Evolutionary conservation across 2,888 invertebrate species (phyloP).

Genomic region (Apamea epomidion): DNA sequence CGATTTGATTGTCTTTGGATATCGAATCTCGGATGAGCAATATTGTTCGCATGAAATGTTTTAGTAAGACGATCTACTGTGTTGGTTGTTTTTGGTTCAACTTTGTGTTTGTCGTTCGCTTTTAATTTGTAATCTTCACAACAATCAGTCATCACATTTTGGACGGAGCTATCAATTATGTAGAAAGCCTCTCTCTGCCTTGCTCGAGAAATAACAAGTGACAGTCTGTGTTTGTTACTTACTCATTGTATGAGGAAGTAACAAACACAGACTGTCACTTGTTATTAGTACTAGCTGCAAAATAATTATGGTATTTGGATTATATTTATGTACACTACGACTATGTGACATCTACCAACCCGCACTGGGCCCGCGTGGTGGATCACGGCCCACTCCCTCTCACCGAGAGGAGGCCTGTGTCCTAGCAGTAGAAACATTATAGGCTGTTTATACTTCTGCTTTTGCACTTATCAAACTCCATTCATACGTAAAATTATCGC

Average conservation of each 20-base stretch:
- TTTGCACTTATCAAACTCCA: not conserved
- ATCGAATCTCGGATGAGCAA: constrained; percentile 46
- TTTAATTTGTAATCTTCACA: not conserved
- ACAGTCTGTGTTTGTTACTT: not conserved
- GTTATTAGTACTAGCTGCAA: too few species aligned
- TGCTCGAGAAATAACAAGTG: not conserved
- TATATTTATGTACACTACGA: not conserved
- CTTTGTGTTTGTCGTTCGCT: not conserved
- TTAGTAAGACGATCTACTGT: not conserved
- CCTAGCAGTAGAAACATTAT: too few species aligned
- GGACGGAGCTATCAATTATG: not conserved
- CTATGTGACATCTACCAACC: not conserved
- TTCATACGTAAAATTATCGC: not conserved
- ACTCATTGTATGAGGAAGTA: too few species aligned
- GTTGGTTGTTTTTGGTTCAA: not conserved
- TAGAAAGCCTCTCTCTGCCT: not conserved
- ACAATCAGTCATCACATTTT: not conserved
- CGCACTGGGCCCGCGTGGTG: not conserved
- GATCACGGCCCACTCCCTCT: not conserved
- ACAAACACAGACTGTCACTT: too few species aligned
- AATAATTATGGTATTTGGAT: not conserved
- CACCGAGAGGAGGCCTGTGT: not conserved
- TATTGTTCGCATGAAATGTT: constrained; percentile 24
- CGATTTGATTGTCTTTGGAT: constrained; percentile 38
- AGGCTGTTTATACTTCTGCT: not conserved